Evolutionary conservation across 2,113 vertebrate genomes (phyloP).

Genomic region (Fulmarus glacialis): DNA sequence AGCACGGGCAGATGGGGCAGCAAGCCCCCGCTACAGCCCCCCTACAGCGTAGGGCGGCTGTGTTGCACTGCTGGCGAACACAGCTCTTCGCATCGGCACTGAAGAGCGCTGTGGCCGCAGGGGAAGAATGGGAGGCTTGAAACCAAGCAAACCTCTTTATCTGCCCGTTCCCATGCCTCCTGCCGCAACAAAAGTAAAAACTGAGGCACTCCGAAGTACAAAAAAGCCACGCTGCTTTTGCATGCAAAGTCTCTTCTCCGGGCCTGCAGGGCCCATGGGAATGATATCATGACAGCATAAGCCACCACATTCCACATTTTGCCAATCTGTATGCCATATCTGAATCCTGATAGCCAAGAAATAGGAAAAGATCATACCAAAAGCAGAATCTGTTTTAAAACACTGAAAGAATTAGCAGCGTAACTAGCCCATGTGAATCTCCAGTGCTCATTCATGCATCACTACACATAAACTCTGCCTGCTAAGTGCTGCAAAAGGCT

Average conservation of each 20-base stretch:
- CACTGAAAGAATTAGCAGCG: not conserved
- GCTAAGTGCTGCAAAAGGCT: conserved; percentile 5
- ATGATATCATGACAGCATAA: not conserved
- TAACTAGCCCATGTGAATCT: not conserved
- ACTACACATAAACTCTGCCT: not conserved
- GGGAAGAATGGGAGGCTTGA: not conserved
- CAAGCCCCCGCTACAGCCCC: not conserved
- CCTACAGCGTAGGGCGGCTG: rapidly evolving
- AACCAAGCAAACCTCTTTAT: not conserved
- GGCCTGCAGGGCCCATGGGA: not conserved
- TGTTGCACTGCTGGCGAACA: not conserved
- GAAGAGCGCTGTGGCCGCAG: not conserved
- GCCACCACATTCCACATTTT: not conserved
- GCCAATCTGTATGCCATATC: not conserved
- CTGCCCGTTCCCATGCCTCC: not conserved
- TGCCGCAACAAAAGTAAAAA: not conserved
- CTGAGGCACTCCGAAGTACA: not conserved
- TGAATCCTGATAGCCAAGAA: not conserved
- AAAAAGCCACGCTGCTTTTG: not conserved
- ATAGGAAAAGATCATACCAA: not conserved
- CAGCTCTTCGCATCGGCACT: not conserved
- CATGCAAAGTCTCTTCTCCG: not conserved
- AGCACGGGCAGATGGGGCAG: not conserved
- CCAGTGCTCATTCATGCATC: not conserved
- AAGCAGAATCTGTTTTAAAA: not conserved